Conservation (phyloP, 2,113 vertebrate species). For the Bos javanicus region DNA sequence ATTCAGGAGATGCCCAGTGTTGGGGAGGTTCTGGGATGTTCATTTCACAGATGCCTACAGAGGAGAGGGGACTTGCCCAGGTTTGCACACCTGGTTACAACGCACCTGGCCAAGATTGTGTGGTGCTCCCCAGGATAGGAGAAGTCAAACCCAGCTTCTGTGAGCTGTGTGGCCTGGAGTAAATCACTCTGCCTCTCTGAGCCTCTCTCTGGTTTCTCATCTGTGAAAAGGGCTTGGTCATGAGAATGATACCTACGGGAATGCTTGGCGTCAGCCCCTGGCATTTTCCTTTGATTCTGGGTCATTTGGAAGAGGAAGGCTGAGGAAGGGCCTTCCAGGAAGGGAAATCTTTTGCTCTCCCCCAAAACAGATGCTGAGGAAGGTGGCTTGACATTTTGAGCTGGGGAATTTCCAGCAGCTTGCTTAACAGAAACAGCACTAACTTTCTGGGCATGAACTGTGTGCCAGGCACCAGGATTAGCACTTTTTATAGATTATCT, state of each 20-base stretch:
- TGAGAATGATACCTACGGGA: neutral
- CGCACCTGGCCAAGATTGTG: neutral
- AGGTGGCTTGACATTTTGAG: neutral
- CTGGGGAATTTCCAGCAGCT: neutral
- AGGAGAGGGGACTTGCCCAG: neutral
- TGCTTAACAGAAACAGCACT: slow-evolving; percentile 23
- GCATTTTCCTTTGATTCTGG: neutral
- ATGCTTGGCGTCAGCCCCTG: neutral
- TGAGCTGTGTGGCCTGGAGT: neutral
- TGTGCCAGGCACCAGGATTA: neutral
- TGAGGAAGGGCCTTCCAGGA: neutral
- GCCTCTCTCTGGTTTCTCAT: neutral
- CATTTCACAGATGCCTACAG: neutral
- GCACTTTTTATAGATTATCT: slow-evolving; percentile 38
- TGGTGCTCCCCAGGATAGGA: neutral
- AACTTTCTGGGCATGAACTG: neutral
- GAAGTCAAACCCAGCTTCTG: neutral
- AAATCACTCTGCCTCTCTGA: neutral
- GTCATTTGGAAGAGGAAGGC: neutral
- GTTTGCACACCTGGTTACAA: neutral
- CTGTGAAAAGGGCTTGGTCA: neutral
- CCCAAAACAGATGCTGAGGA: neutral
- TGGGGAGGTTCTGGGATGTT: neutral
- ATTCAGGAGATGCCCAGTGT: neutral
- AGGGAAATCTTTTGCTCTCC: neutral